Conservation (phyloP, 2,113 vertebrate species). For the Donacobius atricapilla region DNA sequence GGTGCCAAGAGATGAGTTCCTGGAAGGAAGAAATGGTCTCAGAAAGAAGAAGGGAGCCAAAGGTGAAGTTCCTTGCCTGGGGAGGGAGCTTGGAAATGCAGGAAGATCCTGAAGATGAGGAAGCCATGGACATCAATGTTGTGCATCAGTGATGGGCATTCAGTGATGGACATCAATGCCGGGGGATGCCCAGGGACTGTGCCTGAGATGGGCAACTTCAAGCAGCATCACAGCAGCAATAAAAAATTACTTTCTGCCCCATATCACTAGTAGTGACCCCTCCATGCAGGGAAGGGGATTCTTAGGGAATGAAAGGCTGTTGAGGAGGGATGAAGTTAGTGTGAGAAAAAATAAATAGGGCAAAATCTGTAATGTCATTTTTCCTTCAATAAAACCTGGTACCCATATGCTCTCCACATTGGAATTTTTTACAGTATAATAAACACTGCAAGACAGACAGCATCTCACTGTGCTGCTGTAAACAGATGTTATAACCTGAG, state of each 20-base stretch:
- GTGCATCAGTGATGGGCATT: neutral
- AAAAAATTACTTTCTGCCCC: accelerated
- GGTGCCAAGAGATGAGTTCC: neutral
- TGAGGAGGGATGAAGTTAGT: accelerated
- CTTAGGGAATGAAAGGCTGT: neutral
- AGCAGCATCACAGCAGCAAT: neutral
- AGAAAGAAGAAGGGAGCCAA: neutral
- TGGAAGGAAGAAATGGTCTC: neutral
- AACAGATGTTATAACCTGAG: neutral
- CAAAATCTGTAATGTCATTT: neutral
- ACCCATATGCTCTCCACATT: neutral
- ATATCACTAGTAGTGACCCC: neutral
- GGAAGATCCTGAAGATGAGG: neutral
- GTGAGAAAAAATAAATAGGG: neutral
- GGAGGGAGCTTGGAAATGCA: neutral
- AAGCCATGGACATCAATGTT: neutral
- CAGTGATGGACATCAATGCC: neutral
- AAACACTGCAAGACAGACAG: neutral
- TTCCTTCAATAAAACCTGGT: neutral
- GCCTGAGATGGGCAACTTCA: neutral
- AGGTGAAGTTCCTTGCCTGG: neutral
- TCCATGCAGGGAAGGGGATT: neutral
- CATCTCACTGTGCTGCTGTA: neutral
- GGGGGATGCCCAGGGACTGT: neutral
- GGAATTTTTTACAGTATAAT: neutral